Evolutionary conservation across 1,140 invertebrate genomes (phyloP).

Genomic region (Lerema accius): DNA sequence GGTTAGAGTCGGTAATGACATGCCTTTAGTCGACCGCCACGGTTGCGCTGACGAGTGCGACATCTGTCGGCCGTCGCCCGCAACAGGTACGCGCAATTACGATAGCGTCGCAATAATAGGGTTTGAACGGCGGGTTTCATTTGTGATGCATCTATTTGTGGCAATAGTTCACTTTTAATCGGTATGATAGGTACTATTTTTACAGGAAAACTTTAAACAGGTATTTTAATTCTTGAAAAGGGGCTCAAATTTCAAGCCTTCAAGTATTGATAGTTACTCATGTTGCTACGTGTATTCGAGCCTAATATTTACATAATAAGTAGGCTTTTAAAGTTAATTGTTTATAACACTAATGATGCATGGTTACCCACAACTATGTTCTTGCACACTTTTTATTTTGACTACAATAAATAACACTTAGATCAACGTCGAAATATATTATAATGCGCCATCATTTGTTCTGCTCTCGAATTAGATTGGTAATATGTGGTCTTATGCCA

Average conservation of each 20-base stretch:
- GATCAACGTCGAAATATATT: conserved; percentile 41
- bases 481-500: conserved; percentile 59
- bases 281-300: too few relatives aligned
- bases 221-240: too few relatives aligned
- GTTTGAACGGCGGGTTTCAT: conserved; percentile 12
- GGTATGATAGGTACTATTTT: too few relatives aligned
- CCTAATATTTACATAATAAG: too few relatives aligned
- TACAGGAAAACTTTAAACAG: too few relatives aligned
- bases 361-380: not conserved
- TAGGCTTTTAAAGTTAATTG: not conserved
- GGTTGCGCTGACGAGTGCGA: conserved; percentile 12
- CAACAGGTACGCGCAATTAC: conserved; percentile 27
- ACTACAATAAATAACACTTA: conserved; percentile 36
- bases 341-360: not conserved
- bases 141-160: not conserved
- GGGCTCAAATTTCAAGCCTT: too few relatives aligned
- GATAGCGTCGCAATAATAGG: conserved; percentile 18
- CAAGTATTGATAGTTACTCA: too few relatives aligned
- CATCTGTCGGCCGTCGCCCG: conserved; percentile 12
- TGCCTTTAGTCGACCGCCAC: conserved; percentile 12
- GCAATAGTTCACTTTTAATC: too few relatives aligned
- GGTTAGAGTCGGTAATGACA: conserved; percentile 19
- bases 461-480: conserved; percentile 48
- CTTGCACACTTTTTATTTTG: conserved; percentile 33
- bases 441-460: conserved; percentile 40